Base-by-base conservation (phyloP, 2,797 vertebrate species). In the Platalea minor region DNA sequence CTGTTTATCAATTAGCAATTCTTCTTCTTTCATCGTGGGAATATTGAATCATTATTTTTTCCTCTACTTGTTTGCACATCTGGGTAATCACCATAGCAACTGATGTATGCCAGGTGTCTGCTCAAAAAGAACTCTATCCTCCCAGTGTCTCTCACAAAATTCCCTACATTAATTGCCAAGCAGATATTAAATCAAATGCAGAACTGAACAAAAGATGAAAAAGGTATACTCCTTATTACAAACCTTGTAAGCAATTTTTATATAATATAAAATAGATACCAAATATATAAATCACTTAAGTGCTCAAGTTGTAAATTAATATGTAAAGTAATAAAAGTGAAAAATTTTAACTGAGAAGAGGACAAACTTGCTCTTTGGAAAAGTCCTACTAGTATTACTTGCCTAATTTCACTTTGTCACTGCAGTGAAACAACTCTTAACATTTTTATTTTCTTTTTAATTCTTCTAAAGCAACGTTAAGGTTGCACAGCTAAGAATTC, bases 21-120 rank as follows among this genome's bases (percentile, higher is more conserved):
- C 67, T 75, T 29, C 80, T 85, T 79, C 54, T 93, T 94, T 68
- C 84, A 67, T 56, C 26, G 2, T 90, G 93, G 72, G 95, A 93
- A 94, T 95, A 96, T 84, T 72, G 61, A 94, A 79, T 92, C 74
- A 79, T 90, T 93, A 84, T 50, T 93, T 90, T 96, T 95, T 73
- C 75, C 41, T 91, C 77, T 83, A 68, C 75, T 96, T 97, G 80
- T 93, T 96, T 94, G 91, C 89, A 97, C 90, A 97, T 84, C 91
- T 97, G 95, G 45, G 75, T 87, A 95, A 94, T 97, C 93, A 92
- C 95, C 95, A 96, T 97, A 95, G 95, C 92, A 97, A 97, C 96
- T 61, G 82, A 91, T 86, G 46, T 60, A 83, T 82, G 89, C 83
- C 96, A 97, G 96, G 92, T 97, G 94, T 90, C 92, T 95, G 45